Conservation (phyloP, 92 coral and sea anemone genomes). For the Pocillopora meandrina region DNA sequence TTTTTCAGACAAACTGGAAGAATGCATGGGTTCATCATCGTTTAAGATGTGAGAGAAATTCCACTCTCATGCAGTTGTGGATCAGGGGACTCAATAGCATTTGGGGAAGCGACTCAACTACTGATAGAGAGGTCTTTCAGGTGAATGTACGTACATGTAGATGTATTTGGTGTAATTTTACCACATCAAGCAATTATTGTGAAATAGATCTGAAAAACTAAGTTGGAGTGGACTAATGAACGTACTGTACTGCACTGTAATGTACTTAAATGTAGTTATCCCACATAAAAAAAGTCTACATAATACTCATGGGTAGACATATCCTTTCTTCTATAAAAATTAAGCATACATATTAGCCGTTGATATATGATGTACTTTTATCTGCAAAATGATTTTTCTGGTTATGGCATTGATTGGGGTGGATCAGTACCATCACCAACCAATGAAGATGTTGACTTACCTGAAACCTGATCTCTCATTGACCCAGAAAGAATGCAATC, state of each 20-base stretch:
- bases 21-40: constrained; percentile 69
- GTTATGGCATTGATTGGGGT: constrained; percentile 68
- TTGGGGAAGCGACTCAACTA: constrained; percentile 37
- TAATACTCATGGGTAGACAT: too few relatives aligned
- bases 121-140: constrained; percentile 38
- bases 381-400: constrained; percentile 47
- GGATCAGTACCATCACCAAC: constrained; percentile 67
- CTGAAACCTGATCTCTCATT: constrained; percentile 61
- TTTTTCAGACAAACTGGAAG: constrained; percentile 63
- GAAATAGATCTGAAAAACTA: too few relatives aligned
- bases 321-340: too few relatives aligned
- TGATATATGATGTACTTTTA: not conserved
- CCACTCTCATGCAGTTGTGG: constrained; percentile 67
- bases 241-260: too few relatives aligned
- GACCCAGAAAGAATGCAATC: constrained; percentile 32
- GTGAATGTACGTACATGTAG: not conserved
- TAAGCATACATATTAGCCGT: too few relatives aligned
- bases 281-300: not conserved
- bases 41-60: constrained; percentile 47
- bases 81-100: constrained; percentile 53
- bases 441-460: constrained; percentile 61
- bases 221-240: too few relatives aligned
- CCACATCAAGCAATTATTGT: too few relatives aligned
- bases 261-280: too few relatives aligned
- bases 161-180: not conserved